These are phyloP conservation scores for Sinhomidia bicolor DNA, from an alignment of 2,888 invertebrate species.

Conservation along the genomic window DNA sequence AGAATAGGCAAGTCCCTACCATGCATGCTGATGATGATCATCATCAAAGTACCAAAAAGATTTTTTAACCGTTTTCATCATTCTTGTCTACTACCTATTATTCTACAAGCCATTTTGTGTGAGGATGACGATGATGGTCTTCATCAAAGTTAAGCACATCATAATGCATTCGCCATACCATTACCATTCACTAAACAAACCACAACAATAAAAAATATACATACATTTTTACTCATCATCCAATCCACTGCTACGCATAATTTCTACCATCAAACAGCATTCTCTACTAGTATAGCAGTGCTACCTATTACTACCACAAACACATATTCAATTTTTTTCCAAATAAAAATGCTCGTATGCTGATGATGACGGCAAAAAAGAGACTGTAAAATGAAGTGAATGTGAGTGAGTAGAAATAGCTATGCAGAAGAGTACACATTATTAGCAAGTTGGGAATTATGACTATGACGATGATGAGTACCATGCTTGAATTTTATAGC, in stretches of 20 bases:
- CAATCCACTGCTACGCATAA: background rate
- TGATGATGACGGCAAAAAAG: background rate
- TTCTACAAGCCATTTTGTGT: no score
- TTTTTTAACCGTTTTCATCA: constrained; percentile 25
- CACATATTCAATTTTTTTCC: background rate
- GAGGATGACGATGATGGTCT: constrained; percentile 1
- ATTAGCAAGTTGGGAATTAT: background rate
- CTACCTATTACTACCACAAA: background rate
- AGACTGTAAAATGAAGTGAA: background rate
- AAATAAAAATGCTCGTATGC: background rate
- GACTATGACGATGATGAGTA: background rate
- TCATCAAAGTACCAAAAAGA: constrained; percentile 8
- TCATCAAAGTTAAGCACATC: background rate
- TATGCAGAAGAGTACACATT: background rate
- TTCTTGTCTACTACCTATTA: constrained; percentile 18
- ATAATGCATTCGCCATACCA: no score
- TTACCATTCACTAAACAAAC: constrained; percentile 14
- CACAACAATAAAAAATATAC: no score
- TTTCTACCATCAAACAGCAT: no score
- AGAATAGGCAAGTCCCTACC: background rate
- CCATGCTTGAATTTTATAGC: background rate
- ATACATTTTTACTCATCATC: background rate
- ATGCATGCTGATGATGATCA: no score
- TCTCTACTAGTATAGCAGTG: no score
- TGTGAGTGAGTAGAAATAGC: background rate